Evolutionary conservation across 2,888 invertebrate species (phyloP), one percentile per base, ranked within the genome.

Genomic region (Leptinotarsa rubiginosa): DNA sequence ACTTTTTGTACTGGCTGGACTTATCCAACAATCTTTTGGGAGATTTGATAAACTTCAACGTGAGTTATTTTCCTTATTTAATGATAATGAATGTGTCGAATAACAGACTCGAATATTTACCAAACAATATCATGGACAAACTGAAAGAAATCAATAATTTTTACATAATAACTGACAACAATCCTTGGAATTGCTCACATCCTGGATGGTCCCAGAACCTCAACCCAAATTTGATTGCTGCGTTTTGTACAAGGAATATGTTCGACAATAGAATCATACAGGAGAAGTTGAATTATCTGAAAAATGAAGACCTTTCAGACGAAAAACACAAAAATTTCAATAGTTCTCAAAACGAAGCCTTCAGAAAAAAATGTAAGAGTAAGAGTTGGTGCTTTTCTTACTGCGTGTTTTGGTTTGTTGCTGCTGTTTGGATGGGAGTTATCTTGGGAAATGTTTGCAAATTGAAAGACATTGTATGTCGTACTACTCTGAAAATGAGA

Each of bases 381-480:
- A 52, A 54, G 18, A 74, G 41, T 62, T 78, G 77, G 65, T 78
- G 79, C 62, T 79, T 79, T 47, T 71, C 71, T 47, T 76, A 67
- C 65, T 82, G 82, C 56, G 41, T 79, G 5, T 78, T 76, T 49
- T 83, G 82, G 82, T 77, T 78, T 16, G 16, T 79, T 13, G 79
- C 80, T 3, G 81, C 79, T 10, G 74, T 82, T 31, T 84, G 83
- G 83, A 49, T 78, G 25, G 83, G 83, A 4, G 72, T 84, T 56
- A 84, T 84, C 59, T 13, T 81, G 22, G 83, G 83, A 47, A 83
- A 83, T 70, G 25, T 80, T 12, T 78, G 75, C 59, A 78, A 81
- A 52, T 74, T 84, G 20, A 80, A 75, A 31, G 71, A 65, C 4
- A 54, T 83, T 15, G 15, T 83, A 18, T 82, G 74, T 52, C 56